Base-by-base conservation (phyloP, 1,140 invertebrate species). In the Aphis craccivora region DNA sequence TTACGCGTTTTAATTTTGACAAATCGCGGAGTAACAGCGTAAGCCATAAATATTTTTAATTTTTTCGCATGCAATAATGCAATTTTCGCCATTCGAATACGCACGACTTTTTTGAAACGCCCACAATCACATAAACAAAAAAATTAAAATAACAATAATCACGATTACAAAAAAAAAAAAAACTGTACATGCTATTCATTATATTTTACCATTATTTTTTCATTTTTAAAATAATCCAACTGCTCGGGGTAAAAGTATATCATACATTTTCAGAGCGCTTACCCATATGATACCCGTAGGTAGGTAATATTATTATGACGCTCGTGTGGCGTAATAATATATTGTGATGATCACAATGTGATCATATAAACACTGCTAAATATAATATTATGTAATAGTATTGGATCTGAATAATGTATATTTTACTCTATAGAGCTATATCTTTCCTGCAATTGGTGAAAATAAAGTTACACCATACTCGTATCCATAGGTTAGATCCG, bases 141-240 rank as follows among this genome's bases (percentile, higher is more conserved):
- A 76, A 76, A 76, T n/a, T n/a, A 0, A 76, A 76, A 76, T 76
- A 90, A 60, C 60, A 60, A 55, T 55, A 90, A 90, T 90, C 51
- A 8, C 53, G 88, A 90, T 90, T 90, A 43, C 22, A 90, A 88
- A 40, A 40, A 90, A 23, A 0, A 90, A 88, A 40, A 40, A 90
- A 23, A 0, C 40, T 11, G 23, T 60, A 60, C 48, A 35, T 11
- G 14, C 7, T 55, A 25, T 60, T 90, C 60, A 76, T 76, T 20
- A 76, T n/a, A 76, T 14, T n/a, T 5, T n/a, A 76, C 60, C n/a
- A 90, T 30, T 40, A 18, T 60, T 30, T 53, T 40, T 90, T 60
- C 1, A 14, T 60, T 60, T 30, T 90, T 35, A 6, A 35, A 35
- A 40, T 40, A 40, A 53, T 22, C 86, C 18, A 5, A 37, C n/a